Conservation (phyloP, 1,140 invertebrate genomes). For the Metaphire vulgaris region DNA sequence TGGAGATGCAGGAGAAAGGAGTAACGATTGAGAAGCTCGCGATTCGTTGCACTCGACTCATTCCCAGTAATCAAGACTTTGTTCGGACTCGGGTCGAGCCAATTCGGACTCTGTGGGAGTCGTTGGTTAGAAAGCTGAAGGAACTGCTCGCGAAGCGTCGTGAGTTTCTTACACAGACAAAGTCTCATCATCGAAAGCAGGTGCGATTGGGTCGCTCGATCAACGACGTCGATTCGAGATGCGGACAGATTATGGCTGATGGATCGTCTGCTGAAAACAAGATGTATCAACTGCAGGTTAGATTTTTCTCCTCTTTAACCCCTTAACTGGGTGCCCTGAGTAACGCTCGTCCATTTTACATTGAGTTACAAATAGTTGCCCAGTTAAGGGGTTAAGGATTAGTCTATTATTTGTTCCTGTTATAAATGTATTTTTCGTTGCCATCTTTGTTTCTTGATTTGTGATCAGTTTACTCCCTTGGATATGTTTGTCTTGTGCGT, state of each 20-base stretch:
- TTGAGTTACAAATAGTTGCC: no score
- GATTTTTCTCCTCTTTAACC: neutral
- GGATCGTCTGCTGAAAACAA: neutral
- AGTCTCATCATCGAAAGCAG: neutral
- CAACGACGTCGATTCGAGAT: neutral
- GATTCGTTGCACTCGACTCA: neutral
- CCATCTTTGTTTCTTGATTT: no score
- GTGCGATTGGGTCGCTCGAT: neutral
- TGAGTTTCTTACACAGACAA: neutral
- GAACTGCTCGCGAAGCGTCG: neutral
- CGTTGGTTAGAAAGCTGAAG: neutral
- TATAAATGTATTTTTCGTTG: no score
- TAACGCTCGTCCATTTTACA: no score
- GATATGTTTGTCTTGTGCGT: no score
- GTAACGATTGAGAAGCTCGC: neutral
- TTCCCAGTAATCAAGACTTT: neutral
- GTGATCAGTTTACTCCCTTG: no score
- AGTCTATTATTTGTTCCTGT: no score
- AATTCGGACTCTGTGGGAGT: neutral
- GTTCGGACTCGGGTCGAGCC: neutral
- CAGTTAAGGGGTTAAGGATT: no score
- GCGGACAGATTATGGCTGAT: neutral
- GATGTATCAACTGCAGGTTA: neutral
- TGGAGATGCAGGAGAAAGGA: neutral
- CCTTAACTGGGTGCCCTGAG: no score